Percentiles rank a stretch among this genome's conserved stretches.
Conservation (phyloP, 37 sponge, comb jelly and placozoan species). For the Geodia barretti region DNA sequence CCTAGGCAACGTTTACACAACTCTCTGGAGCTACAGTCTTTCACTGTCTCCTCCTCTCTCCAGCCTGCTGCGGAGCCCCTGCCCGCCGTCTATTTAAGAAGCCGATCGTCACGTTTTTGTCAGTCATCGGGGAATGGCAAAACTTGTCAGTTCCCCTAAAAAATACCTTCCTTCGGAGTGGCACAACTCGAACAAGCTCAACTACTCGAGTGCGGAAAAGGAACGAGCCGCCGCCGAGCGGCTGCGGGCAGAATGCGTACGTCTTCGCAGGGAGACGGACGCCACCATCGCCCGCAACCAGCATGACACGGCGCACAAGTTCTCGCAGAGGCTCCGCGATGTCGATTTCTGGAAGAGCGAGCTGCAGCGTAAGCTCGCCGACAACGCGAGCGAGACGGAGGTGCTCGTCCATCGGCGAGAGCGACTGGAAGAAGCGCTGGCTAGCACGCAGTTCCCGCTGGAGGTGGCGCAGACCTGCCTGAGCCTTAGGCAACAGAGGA, state of each 20-base stretch:
- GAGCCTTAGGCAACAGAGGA: conserved; percentile 63
- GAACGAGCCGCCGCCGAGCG: conserved; percentile 84
- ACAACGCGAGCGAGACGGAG: conserved; percentile 72
- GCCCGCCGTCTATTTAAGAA: conserved; percentile 5
- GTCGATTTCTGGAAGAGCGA: conserved; percentile 94
- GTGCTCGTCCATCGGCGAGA: conserved; percentile 61
- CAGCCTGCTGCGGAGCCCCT: not conserved
- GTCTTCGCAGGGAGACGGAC: conserved; percentile 82
- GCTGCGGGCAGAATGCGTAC: conserved; percentile 79
- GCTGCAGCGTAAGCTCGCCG: conserved; percentile 62
- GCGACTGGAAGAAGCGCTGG: conserved; percentile 72
- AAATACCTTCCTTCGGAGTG: conserved; percentile 91
- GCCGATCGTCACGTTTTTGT: not conserved
- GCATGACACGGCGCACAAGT: conserved; percentile 77
- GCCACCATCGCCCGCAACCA: conserved; percentile 75
- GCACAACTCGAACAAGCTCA: conserved; percentile 79
- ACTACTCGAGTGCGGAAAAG: conserved; percentile 79
- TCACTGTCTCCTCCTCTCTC: not conserved
- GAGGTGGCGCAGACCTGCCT: conserved; percentile 79
- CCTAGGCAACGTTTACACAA: not conserved
- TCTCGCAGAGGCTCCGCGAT: conserved; percentile 81
- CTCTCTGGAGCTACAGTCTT: not conserved
- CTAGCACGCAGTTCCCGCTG: conserved; percentile 70
- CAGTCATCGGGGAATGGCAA: conserved; percentile 40
- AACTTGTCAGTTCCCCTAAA: conserved; percentile 61